Base-by-base conservation (phyloP, 35 echinoderm and acorn worm genomes). In the Strongylocentrotus purpuratus region DNA sequence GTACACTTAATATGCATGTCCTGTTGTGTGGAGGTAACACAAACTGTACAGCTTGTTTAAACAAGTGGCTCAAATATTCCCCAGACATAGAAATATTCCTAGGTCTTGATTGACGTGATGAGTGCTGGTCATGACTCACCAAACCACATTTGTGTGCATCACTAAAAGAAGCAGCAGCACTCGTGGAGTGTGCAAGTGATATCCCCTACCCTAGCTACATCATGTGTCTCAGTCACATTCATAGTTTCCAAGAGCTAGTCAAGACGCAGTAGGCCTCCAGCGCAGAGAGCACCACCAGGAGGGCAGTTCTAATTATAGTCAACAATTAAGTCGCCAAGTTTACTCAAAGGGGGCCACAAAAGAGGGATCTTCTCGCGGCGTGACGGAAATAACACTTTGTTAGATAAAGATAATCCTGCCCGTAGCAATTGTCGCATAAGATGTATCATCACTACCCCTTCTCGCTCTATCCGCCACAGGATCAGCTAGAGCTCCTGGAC, bases 381-480 rank as follows among this genome's bases (percentile, higher is more conserved):
- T 78, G 65, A 78, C 87, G n/a, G 87, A 46, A 46, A 89, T 89
- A 33, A 89, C 87, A 31, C 87, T 41, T 89, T 17, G 17, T 45
- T 89, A 89, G 20, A 45, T 89, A 89, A 46, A 45, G 20, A 89
- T 11, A 89, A 89, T 78, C 65, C n/a, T 28, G 65, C 22, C 65
- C 65, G 65, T n/a, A 28, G 65, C 65, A 28, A 22, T 78, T 78
- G 65, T 78, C 65, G 4, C 65, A 7, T n/a, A 58, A 93, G 31
- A 93, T 93, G 91, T 93, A 93, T 93, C 91, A 93, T 58, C 91
- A 93, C 32, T 58, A 93, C 46, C 91, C 45, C 46, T 58, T 58
- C 46, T 93, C 48, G 31, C 48, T 58, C 48, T 93, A 93, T 32
- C 91, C 91, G 46, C 91, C 91, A 47, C 91, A 93, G 91, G 91